Evolutionary conservation across 2,113 vertebrate genomes (phyloP), one percentile per base, ranked within the genome.

Genomic region (Lagenorhynchus albirostris): DNA sequence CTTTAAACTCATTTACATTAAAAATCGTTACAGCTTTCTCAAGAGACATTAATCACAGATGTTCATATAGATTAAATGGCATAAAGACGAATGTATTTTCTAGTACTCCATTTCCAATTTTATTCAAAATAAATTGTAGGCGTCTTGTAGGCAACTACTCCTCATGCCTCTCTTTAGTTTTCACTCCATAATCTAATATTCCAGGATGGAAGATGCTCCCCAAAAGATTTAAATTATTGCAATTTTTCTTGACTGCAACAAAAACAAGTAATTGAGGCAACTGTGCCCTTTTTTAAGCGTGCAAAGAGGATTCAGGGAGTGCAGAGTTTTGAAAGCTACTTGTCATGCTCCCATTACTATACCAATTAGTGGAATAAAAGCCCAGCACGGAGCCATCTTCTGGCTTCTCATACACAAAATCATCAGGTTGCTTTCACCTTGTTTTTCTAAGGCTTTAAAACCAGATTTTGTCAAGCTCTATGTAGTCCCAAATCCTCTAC

Each of bases 381-480:
- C 20, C 29, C 92, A 62, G 58, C 15, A 29, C 29, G 86, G 50
- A 89, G 11, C 79, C 81, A 20, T 79, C 62, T 89, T 71, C 79
- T 55, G 41, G 50, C 25, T 85, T 70, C 83, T 74, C 8, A 7
- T 3, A 60, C 63, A 82, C 55, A 80, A 23, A 82, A 65, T 85
- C 92, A 63, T 65, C 89, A 76, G 29, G 33, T 79, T 85, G 62
- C 65, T 67, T 84, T 96, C 63, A 53, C 79, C 12, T 74, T 73
- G 29, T 83, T 96, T 94, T 63, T 36, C 84, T 84, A 73, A 81
- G 44, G 60, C 58, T 92, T 92, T 85, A 79, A 94, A 96, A 90
- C 74, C 65, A 92, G 90, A 82, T 88, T 96, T 97, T 44, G 71
- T 83, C 50, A 70, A 77, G 18, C 47, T 41, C 26, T 71, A 14